Evolutionary conservation across 2,797 vertebrate species (phyloP), one percentile per base, ranked within the genome.

Genomic region (Zalophus californianus): DNA sequence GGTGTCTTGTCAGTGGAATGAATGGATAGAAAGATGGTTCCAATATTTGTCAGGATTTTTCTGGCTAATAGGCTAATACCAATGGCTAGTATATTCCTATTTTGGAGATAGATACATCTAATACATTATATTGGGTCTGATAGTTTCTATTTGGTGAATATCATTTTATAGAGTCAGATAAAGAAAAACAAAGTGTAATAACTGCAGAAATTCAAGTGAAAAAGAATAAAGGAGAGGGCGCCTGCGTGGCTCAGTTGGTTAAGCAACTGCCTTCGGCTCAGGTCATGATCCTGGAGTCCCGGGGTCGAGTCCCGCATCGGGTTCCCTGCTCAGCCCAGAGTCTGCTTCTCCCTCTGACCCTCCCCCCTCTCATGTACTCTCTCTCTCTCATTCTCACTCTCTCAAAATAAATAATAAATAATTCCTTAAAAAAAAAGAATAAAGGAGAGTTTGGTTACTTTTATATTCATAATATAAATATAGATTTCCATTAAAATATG

Each of bases 401-500:
- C 35, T 35, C 35, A 35, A 35, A 35, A 35, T 35, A 35, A 35
- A 35, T 35, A 35, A 35, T 35, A 35, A 35, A 35, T 35, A 35
- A 35, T 35, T 35, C 35, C 2, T 35, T 35, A 35, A 35, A 35
- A 35, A 77, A 97, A 84, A 75, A 85, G 18, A 77, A 77, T 84
- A 73, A 66, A 86, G n/a, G 25, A 54, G 14, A 84, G 5, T 75
- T 92, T 73, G 72, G 10, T 73, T 85, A 83, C 83, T 82, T 93
- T 96, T 92, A 1, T 6, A 66, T 85, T 94, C 60, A 78, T 23
- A 93, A 79, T 79, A 38, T 32, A 58, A 96, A 93, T 84, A 70
- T 60, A 80, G 10, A 27, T 68, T 90, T 85, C 32, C 9, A 48
- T 16, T 82, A 86, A 90, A 90, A 77, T 90, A 72, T 89, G 48